Evolutionary conservation across 2,797 vertebrate genomes (phyloP), one percentile per base, ranked within the genome.

Genomic region (Parauchenoglanis ngamensis): DNA sequence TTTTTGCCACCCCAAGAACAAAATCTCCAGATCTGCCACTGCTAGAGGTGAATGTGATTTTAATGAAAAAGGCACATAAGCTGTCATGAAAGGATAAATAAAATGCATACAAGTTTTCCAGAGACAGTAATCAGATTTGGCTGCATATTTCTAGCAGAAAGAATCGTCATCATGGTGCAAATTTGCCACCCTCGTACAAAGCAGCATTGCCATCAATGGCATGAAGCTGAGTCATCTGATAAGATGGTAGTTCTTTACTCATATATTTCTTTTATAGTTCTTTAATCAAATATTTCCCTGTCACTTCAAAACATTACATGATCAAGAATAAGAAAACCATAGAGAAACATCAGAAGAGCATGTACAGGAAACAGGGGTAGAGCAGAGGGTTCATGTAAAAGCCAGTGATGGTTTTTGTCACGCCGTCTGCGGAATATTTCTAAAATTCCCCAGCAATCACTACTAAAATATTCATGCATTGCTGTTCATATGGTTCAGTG

Each of bases 61-160:
- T 92, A 93, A 93, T 93, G 91, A 91, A 94, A 95, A 92, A 80
- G n/a, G 1, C n/a, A 65, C n/a, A 65, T 13, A 67, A 88, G 92
- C 89, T 89, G n/a, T 49, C n/a, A 87, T 17, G 65, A 19, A 31
- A 68, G 28, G 31, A 68, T 68, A 19, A 68, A 31, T 68, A 68
- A 68, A 68, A 68, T 31, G 5, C 28, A 67, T 67, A 11, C 11
- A 67, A 28, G 12, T 67, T 67, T 67, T 31, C 23, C 73, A 54
- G 46, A n/a, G 17, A 15, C 13, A 52, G 49, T 68, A 35, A 77
- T 78, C 52, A 31, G 12, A 13, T n/a, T 56, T 54, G n/a, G 49
- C 13, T 68, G 28, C 35, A 68, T 68, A 68, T 68, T 35, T 12
- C 65, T 35, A 35, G 28, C 65, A 63, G 10, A 25, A 63, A 12